These are phyloP conservation scores for Chaetorhynchus papuensis DNA, from an alignment of 2,113 vertebrate genomes.

Conservation along the genomic window DNA sequence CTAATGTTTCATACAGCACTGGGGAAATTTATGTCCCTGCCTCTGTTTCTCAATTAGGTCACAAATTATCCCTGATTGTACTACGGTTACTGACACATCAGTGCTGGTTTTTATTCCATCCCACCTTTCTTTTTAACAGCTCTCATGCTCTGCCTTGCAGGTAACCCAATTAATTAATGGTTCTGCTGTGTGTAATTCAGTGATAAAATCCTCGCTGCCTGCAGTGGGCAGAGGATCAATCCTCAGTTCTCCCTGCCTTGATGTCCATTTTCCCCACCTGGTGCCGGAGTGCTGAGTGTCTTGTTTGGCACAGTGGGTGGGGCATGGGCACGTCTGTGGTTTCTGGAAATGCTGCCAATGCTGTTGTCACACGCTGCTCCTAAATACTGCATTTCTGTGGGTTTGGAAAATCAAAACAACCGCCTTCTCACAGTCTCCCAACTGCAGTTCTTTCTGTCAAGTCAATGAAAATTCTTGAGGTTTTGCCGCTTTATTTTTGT, in stretches of 20 bases:
- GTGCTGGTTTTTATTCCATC: neutral
- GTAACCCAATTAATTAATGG: neutral
- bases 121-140: neutral
- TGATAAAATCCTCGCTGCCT: neutral
- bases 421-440: neutral
- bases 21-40: neutral
- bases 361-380: neutral
- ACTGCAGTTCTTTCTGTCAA: neutral
- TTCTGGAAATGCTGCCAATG: neutral
- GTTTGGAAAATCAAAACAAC: neutral
- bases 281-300: neutral
- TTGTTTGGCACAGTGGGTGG: neutral
- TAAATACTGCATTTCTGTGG: slow-evolving; percentile 7
- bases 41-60: neutral
- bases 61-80: neutral
- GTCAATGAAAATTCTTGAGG: neutral
- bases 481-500: neutral
- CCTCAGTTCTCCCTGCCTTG: neutral
- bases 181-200: neutral
- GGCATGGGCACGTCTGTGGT: neutral
- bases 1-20: neutral
- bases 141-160: neutral
- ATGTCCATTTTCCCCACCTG: neutral
- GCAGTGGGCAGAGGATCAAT: neutral
- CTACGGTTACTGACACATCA: neutral